Evolutionary conservation across 2,113 vertebrate genomes (phyloP).

Genomic region (Taurulus bubalis): DNA sequence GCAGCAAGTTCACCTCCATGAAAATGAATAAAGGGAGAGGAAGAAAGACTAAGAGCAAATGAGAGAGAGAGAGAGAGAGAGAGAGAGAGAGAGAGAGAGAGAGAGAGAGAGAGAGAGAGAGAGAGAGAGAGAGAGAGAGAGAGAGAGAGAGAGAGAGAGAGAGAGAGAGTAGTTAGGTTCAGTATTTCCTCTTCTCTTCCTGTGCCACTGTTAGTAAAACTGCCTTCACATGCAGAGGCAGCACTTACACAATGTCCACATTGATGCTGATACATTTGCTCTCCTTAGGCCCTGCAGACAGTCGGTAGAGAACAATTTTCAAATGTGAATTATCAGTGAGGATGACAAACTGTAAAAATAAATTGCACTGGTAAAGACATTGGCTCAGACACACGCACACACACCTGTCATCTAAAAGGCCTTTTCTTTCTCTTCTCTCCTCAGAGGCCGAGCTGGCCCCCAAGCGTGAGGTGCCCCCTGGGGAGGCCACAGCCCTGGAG

Average conservation of each 20-base stretch:
- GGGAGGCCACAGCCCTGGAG: conserved; percentile 94
- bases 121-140: conserved; percentile 8
- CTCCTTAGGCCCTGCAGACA: not conserved
- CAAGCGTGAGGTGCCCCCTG: conserved; percentile 81
- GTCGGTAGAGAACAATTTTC: not conserved
- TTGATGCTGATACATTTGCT: not conserved
- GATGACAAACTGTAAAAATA: not conserved
- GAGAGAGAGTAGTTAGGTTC: not conserved
- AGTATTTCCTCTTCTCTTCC: not conserved
- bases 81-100: not conserved
- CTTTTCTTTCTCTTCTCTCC: conserved; percentile 1
- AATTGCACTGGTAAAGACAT: not conserved
- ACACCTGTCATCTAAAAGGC: not conserved
- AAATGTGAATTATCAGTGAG: not conserved
- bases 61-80: not conserved
- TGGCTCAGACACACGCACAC: not conserved
- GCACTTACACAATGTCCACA: not conserved
- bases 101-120: not conserved
- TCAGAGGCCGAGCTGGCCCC: conserved; percentile 83
- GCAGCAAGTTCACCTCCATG: conserved; percentile 18
- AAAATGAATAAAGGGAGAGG: conserved; percentile 43
- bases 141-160: no score
- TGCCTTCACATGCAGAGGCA: not conserved
- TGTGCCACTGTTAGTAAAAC: not conserved
- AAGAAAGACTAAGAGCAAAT: conserved; percentile 7